Conservation (phyloP, 2,113 vertebrate genomes). For the Corythornis madagascariensis region DNA sequence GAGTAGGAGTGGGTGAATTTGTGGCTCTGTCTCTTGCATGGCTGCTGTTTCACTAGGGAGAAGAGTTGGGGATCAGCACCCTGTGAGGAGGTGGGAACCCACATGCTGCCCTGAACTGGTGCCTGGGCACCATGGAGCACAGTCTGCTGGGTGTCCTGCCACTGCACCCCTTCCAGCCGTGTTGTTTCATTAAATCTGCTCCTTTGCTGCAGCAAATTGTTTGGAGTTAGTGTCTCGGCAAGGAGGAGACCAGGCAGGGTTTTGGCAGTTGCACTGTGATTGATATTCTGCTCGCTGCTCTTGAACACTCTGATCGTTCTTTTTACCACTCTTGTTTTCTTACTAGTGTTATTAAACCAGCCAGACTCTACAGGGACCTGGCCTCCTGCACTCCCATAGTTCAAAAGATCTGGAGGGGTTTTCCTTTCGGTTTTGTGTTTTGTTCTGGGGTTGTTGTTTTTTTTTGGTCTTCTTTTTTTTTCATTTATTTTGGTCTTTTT, state of each 20-base stretch:
- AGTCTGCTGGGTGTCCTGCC: background rate
- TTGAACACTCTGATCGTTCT: background rate
- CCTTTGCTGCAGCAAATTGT: constrained; percentile 37
- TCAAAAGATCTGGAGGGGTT: background rate
- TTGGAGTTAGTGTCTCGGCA: background rate
- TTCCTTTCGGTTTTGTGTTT: background rate
- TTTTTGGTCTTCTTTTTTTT: background rate
- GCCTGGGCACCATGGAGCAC: accelerated
- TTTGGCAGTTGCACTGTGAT: background rate
- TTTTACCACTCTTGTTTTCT: background rate
- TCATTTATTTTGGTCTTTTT: background rate
- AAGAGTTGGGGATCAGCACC: background rate
- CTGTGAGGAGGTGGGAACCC: background rate
- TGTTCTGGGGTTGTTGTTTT: background rate
- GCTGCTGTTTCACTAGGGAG: background rate
- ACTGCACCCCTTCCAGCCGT: background rate
- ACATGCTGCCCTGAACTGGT: accelerated
- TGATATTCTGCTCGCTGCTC: constrained; percentile 13
- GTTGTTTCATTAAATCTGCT: constrained; percentile 27
- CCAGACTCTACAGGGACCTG: background rate
- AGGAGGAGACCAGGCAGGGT: background rate
- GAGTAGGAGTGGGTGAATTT: background rate
- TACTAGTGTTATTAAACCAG: constrained; percentile 6
- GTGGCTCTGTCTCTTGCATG: background rate
- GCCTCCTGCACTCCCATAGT: background rate